A percentile compares a stretch with the other conserved stretches of the same genome.
Evolutionary conservation across 64 coral and sea anemone genomes (phyloP).

Genomic region (Montipora foliosa): DNA sequence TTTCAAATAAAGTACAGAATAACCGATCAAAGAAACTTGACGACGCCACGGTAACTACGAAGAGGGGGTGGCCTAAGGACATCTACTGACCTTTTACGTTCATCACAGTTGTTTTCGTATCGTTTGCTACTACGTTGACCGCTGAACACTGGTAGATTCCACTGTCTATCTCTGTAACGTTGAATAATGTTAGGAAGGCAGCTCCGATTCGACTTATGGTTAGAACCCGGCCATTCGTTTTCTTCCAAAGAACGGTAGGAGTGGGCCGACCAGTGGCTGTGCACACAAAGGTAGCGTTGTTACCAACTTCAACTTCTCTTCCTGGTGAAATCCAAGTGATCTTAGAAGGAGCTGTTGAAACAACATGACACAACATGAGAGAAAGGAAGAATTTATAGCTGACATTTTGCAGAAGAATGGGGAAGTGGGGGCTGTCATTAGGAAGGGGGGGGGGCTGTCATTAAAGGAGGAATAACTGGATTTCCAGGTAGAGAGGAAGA

Average conservation of each 20-base stretch:
- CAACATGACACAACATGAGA: no score
- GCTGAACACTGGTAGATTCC: constrained; percentile 24
- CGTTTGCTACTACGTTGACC: neutral
- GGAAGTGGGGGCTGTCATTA: no score
- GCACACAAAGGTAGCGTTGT: constrained; percentile 9
- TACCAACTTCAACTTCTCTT: constrained; percentile 26
- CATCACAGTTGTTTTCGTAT: neutral
- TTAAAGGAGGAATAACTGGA: no score
- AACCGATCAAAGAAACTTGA: no score
- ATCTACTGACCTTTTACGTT: neutral
- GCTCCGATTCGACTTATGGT: neutral
- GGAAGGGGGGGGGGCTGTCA: no score
- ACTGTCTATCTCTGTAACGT: neutral
- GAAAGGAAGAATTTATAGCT: neutral
- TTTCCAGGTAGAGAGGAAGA: no score
- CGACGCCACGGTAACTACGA: no score
- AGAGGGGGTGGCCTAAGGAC: no score
- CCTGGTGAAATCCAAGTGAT: constrained; percentile 43
- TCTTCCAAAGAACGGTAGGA: constrained; percentile 37
- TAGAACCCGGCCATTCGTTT: constrained; percentile 1
- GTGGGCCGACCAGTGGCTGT: constrained; percentile 21
- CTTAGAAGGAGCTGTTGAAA: neutral
- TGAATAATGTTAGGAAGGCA: no score
- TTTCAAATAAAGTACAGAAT: no score
- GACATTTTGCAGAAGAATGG: no score